phyloP scores from a whole-genome alignment of 2,113 vertebrate species.

The Myotis yumanensis region DNA sequence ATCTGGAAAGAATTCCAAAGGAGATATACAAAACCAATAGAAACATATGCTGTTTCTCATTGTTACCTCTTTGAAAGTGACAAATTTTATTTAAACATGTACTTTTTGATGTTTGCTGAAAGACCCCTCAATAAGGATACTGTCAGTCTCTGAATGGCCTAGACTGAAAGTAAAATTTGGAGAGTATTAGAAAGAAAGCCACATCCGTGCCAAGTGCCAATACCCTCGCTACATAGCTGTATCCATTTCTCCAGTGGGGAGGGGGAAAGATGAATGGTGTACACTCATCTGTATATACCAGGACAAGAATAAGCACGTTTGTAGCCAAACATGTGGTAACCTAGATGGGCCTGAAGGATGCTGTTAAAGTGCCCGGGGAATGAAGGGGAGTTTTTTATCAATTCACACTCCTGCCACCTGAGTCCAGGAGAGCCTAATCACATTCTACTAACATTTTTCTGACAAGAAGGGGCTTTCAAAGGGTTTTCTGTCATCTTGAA shows the following conservation, averaged over 20 bases:
- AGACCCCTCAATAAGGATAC: background rate
- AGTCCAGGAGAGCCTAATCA: slow-evolving; percentile 49
- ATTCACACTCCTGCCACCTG: background rate
- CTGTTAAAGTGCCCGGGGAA: background rate
- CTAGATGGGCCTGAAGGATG: background rate
- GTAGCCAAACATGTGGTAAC: background rate
- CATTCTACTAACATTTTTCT: slow-evolving; percentile 72
- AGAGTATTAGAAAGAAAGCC: background rate
- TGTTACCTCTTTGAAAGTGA: slow-evolving; percentile 11
- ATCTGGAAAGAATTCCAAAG: slow-evolving; percentile 42
- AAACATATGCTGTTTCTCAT: background rate
- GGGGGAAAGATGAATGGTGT: background rate
- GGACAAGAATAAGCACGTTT: slow-evolving; percentile 29
- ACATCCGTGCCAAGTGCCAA: background rate
- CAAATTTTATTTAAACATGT: slow-evolving; percentile 9
- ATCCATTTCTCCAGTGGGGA: background rate
- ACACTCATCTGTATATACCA: background rate
- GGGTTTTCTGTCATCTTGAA: slow-evolving; percentile 40
- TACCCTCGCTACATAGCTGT: background rate
- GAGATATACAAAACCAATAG: background rate
- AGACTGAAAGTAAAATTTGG: background rate
- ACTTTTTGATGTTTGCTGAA: background rate
- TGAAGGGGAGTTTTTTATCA: background rate
- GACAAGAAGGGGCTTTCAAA: slow-evolving; percentile 52
- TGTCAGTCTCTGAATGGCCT: background rate